A percentile compares a stretch with the other conserved stretches of the same genome.
phyloP scores from a whole-genome alignment of 2,888 invertebrate genomes.

The Drosophila neotestacea region DNA sequence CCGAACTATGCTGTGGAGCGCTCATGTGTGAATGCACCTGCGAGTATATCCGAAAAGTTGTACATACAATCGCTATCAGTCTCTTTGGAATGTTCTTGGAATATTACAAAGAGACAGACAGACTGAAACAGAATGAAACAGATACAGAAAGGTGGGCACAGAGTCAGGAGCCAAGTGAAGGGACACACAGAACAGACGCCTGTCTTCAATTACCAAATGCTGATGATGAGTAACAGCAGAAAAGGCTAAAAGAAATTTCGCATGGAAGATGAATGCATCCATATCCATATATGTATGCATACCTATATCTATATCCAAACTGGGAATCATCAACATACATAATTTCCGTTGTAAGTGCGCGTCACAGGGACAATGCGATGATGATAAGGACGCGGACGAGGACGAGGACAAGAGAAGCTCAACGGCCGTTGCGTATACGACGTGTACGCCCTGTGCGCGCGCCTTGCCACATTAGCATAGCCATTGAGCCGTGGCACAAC shows the following conservation, averaged over 20 bases:
- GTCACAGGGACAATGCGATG: constrained; percentile 27
- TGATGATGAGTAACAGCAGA: constrained; percentile 58
- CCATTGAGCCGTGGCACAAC: constrained; percentile 34
- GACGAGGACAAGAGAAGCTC: constrained; percentile 29
- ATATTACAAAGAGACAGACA: constrained; percentile 2
- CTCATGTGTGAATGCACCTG: constrained; percentile 77
- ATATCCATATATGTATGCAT: constrained; percentile 35
- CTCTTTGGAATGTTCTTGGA: constrained; percentile 23
- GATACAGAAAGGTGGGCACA: neutral
- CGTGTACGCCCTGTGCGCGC: constrained; percentile 48
- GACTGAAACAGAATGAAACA: neutral
- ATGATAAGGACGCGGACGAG: neutral
- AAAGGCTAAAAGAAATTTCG: constrained; percentile 31
- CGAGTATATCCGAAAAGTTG: constrained; percentile 68
- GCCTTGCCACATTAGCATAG: constrained; percentile 42
- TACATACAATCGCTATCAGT: constrained; percentile 55
- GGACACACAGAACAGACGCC: neutral
- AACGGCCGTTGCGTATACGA: constrained; percentile 40
- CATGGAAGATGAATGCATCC: constrained; percentile 48
- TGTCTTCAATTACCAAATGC: constrained; percentile 71
- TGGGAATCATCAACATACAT: constrained; percentile 67
- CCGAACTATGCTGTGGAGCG: constrained; percentile 53
- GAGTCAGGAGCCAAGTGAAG: too few relatives aligned
- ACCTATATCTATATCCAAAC: constrained; percentile 18
- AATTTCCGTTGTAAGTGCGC: constrained; percentile 68